Evolutionary conservation across 2,888 invertebrate genomes (phyloP).

Genomic region (Didymodactylos carnosus): DNA sequence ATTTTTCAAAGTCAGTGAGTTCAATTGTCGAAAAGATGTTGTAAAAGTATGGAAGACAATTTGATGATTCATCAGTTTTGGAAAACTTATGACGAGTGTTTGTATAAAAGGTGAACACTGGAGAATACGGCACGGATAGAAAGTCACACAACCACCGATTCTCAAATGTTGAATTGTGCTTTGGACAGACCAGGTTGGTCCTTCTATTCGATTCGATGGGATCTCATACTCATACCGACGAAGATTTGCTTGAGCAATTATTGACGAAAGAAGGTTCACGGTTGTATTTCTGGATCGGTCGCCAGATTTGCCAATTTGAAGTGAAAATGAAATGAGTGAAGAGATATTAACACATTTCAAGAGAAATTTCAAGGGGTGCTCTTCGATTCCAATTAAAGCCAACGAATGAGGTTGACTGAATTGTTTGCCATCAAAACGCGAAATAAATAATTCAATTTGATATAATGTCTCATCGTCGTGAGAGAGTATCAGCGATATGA

Average conservation of each 20-base stretch:
- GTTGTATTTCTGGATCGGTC: not conserved
- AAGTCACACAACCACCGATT: not conserved
- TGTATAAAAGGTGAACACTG: not conserved
- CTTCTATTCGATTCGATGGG: not conserved
- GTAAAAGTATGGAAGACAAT: not conserved
- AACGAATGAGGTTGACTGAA: not conserved
- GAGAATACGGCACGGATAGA: not conserved
- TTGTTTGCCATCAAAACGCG: not conserved
- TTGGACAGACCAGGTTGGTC: not conserved
- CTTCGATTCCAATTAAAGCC: not conserved
- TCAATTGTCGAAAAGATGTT: not conserved
- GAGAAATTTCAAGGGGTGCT: not conserved
- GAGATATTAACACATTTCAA: not conserved
- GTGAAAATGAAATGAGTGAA: not conserved
- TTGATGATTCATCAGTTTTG: not conserved
- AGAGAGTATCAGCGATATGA: not conserved
- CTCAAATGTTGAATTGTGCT: not conserved
- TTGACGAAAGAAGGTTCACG: not conserved
- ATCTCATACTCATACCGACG: not conserved
- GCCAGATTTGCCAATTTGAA: not conserved
- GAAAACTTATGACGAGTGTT: not conserved
- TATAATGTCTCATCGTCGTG: not conserved
- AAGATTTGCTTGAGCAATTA: not conserved
- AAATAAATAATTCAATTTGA: not conserved
- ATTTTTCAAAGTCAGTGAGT: not conserved